phyloP scores from a whole-genome alignment of 2,888 invertebrate genomes.

The Mythimna lalbum region DNA sequence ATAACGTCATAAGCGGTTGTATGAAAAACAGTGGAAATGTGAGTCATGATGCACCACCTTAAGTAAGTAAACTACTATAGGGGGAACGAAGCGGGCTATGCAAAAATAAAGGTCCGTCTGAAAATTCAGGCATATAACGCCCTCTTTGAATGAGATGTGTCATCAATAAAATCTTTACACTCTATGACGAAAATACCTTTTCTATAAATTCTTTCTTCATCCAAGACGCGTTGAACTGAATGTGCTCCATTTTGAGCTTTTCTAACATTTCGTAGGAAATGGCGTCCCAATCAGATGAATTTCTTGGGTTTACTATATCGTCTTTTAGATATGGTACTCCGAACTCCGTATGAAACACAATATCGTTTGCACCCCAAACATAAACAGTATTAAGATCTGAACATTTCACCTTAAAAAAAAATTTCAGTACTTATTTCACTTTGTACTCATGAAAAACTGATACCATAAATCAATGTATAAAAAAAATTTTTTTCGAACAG shows the following conservation, averaged over 20 bases:
- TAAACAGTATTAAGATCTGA: constrained; percentile 72
- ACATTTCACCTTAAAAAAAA: constrained; percentile 74
- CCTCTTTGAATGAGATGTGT: not conserved
- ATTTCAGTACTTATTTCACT: constrained; percentile 1
- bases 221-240: constrained; percentile 81
- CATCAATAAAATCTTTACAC: not conserved
- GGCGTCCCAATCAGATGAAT: constrained; percentile 71
- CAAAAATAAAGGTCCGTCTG: not conserved
- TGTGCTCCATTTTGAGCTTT: constrained; percentile 74
- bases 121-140: not conserved
- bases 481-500: not conserved
- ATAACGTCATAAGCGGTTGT: too few relatives aligned
- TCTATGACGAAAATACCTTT: constrained; percentile 71
- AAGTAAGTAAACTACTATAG: too few relatives aligned
- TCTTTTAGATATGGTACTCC: constrained; percentile 75
- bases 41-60: too few relatives aligned
- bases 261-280: constrained; percentile 70
- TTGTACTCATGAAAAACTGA: not conserved
- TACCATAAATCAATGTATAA: not conserved
- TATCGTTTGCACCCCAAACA: constrained; percentile 83
- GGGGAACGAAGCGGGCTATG: not conserved
- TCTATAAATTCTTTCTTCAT: constrained; percentile 83
- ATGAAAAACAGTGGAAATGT: too few relatives aligned
- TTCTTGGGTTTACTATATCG: constrained; percentile 63
- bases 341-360: constrained; percentile 80